Evolutionary conservation across 53 echinoderm and acorn worm species (phyloP).

Genomic region (Temnopleurus reevesii): DNA sequence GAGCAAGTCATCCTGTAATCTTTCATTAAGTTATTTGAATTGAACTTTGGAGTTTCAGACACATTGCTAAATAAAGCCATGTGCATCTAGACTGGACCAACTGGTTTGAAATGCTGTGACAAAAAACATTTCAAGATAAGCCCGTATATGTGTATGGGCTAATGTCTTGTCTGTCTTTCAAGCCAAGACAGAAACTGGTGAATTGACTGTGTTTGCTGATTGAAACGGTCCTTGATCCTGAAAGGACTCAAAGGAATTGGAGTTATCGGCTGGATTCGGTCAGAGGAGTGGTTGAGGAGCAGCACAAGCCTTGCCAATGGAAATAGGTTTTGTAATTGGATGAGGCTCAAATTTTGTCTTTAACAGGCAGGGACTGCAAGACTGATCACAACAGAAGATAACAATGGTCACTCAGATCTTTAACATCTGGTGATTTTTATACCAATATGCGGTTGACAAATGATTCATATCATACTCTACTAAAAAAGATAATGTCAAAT

Average conservation of each 20-base stretch:
- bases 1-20: background rate
- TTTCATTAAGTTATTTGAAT: background rate
- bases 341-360: constrained; percentile 30
- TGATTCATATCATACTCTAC: no score
- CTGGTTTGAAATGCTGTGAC: background rate
- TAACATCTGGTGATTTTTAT: no score
- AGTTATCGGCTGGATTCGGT: background rate
- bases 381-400: constrained; percentile 6
- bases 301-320: constrained; percentile 2
- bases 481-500: no score
- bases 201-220: no score
- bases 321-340: constrained; percentile 57
- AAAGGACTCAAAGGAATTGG: no score
- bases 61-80: background rate
- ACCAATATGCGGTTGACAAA: no score
- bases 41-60: background rate
- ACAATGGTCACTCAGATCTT: no score
- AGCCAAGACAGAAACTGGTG: no score
- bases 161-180: no score
- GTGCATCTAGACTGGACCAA: background rate
- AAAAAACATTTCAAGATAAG: background rate
- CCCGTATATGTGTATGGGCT: no score
- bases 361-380: background rate
- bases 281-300: background rate
- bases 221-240: no score